phyloP scores from a whole-genome alignment of 2,113 vertebrate species.

The Euleptes europaea region DNA sequence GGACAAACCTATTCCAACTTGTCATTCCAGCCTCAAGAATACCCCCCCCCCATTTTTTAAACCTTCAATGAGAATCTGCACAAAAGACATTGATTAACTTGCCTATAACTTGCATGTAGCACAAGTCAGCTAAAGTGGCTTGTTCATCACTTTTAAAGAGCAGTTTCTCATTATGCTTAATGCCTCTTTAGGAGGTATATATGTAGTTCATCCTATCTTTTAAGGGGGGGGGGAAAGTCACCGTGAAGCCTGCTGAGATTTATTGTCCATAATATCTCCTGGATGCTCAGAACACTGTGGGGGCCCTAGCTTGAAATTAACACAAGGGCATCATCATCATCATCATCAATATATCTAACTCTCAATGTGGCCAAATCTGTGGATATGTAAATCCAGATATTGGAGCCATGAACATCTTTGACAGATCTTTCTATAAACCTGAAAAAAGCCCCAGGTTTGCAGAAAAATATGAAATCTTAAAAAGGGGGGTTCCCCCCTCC shows the following conservation, averaged over 20 bases:
- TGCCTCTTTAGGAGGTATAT: conserved; percentile 8
- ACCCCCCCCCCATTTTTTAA: background rate
- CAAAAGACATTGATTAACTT: conserved; percentile 16
- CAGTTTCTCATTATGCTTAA: conserved; percentile 31
- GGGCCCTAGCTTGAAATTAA: conserved; percentile 14
- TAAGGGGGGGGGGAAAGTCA: conserved; percentile 31
- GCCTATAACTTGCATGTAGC: background rate
- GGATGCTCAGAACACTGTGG: conserved; percentile 46
- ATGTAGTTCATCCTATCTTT: conserved; percentile 28
- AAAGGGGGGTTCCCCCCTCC: too few species aligned
- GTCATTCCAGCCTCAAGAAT: conserved; percentile 13
- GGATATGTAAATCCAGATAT: too few species aligned
- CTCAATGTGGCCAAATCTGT: too few species aligned
- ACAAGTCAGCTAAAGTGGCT: conserved; percentile 1
- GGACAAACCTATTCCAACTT: conserved; percentile 13
- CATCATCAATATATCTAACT: too few species aligned
- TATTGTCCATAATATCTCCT: conserved; percentile 4
- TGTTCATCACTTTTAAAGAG: conserved; percentile 22
- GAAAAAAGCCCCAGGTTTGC: too few species aligned
- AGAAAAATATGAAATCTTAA: too few species aligned
- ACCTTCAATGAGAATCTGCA: conserved; percentile 1
- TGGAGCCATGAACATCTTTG: too few species aligned
- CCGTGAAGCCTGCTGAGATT: conserved; percentile 47
- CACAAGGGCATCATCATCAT: conserved; percentile 33
- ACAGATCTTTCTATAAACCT: too few species aligned